A percentile compares a stretch with the other conserved stretches of the same genome.
These are phyloP conservation scores for Hemibagrus guttatus DNA, from an alignment of 2,797 vertebrate species.

Conservation along the genomic window DNA sequence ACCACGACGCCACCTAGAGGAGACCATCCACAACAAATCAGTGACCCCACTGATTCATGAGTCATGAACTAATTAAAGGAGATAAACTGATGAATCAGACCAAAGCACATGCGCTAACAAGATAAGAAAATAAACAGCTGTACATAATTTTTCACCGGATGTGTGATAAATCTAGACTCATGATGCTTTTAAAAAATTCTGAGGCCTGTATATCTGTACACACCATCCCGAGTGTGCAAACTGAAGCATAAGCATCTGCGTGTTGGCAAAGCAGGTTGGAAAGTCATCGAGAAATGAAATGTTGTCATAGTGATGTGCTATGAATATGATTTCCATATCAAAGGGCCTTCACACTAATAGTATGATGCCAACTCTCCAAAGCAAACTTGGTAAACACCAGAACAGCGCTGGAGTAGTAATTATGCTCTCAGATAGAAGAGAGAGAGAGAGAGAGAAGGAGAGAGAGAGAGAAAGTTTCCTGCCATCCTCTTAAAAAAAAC, in stretches of 20 bases:
- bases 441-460: not conserved
- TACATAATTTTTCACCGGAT: not conserved
- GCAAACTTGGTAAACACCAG: slow-evolving; percentile 41
- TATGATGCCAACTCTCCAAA: slow-evolving; percentile 15
- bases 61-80: not conserved
- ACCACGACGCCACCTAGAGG: not conserved
- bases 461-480: slow-evolving; percentile 10
- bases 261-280: slow-evolving; percentile 19
- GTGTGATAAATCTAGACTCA: not conserved
- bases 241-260: slow-evolving; percentile 20
- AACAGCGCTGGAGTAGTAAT: slow-evolving; percentile 23
- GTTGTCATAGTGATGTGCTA: slow-evolving; percentile 20
- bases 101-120: not conserved
- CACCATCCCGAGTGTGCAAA: slow-evolving; percentile 13
- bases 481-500: slow-evolving; percentile 9
- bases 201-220: not conserved
- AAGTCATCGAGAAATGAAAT: slow-evolving; percentile 30
- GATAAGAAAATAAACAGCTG: not conserved
- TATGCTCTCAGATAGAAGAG: slow-evolving; percentile 3
- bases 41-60: too few relatives aligned
- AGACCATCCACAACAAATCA: not conserved
- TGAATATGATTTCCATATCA: slow-evolving; percentile 41
- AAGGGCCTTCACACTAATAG: slow-evolving; percentile 24
- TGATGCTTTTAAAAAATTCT: not conserved
- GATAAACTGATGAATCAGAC: not conserved